These are phyloP conservation scores for Lepidurus arcticus DNA, from an alignment of 1,140 invertebrate species.

Conservation along the genomic window DNA sequence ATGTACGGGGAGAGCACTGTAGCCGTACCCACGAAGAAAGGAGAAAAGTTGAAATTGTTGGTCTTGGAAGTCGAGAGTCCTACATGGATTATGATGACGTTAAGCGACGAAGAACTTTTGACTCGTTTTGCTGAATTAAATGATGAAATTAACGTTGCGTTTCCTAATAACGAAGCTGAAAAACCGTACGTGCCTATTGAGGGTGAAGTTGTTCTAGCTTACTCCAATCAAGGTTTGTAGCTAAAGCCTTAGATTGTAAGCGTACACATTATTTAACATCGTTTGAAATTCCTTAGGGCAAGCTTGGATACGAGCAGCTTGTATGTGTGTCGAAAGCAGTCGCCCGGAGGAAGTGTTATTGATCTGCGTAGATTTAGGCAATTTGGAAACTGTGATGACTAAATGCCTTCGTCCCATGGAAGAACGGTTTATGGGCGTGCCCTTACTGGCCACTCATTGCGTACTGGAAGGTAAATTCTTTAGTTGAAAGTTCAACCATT, in stretches of 20 bases:
- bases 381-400: background rate
- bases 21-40: background rate
- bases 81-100: background rate
- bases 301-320: background rate
- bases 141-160: background rate
- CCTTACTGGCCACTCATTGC: background rate
- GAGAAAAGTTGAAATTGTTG: background rate
- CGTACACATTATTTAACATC: background rate
- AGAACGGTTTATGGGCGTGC: background rate
- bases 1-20: background rate
- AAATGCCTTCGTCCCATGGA: background rate
- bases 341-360: background rate
- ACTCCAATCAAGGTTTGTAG: background rate
- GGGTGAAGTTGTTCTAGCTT: background rate
- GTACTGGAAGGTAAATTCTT: background rate
- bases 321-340: background rate
- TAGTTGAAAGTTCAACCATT: background rate
- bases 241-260: background rate
- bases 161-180: background rate
- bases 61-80: background rate
- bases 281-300: background rate
- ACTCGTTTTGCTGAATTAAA: background rate
- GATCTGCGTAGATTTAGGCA: background rate
- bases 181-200: background rate
- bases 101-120: background rate